A percentile compares a stretch with the other conserved stretches of the same genome.
Conservation (phyloP, 2,797 vertebrate genomes). For the Anas acuta region DNA sequence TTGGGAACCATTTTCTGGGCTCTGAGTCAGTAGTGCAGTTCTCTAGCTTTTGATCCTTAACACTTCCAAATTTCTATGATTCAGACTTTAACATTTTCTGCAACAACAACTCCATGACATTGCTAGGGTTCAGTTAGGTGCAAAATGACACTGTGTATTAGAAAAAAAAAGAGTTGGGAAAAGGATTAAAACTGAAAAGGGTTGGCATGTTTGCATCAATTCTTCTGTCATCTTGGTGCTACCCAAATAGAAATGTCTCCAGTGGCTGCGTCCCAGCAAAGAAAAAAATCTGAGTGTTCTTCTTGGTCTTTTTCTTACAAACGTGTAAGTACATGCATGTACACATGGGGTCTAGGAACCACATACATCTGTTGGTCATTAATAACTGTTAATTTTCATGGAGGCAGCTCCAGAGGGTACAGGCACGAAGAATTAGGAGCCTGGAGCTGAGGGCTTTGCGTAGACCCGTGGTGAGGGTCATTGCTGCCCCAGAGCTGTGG, state of each 20-base stretch:
- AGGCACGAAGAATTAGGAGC: background rate
- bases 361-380: background rate
- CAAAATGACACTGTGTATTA: background rate
- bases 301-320: background rate
- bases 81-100: background rate
- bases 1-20: background rate
- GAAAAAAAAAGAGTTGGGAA: background rate
- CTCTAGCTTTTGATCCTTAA: background rate
- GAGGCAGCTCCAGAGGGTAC: background rate
- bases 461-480: background rate
- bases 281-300: background rate
- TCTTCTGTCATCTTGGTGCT: background rate
- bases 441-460: background rate
- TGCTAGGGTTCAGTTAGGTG: background rate
- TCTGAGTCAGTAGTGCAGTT: background rate
- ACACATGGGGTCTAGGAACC: background rate
- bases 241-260: background rate
- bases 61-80: background rate
- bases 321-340: accelerated
- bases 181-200: background rate
- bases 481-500: background rate
- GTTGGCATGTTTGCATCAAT: background rate
- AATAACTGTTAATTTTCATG: background rate
- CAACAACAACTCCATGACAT: background rate
- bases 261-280: background rate